These are phyloP conservation scores for Percopsis transmontana DNA, from an alignment of 2,113 vertebrate genomes.

Conservation along the genomic window DNA sequence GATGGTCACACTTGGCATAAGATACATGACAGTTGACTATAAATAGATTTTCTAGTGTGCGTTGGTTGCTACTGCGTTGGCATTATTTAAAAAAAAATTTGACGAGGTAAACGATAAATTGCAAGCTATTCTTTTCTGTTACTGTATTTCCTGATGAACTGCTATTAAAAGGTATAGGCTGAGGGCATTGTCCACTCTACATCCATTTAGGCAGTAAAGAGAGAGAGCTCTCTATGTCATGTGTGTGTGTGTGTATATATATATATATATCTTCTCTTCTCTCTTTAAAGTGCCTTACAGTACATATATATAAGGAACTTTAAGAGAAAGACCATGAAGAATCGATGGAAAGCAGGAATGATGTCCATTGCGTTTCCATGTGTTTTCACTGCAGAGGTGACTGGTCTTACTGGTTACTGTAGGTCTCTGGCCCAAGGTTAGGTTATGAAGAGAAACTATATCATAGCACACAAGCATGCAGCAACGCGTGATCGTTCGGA, in stretches of 20 bases:
- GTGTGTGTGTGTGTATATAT: too few species aligned
- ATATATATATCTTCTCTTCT: too few species aligned
- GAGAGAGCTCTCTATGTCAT: background rate
- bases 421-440: background rate
- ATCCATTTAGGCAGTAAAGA: background rate
- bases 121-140: too few species aligned
- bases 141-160: constrained; percentile 6
- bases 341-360: constrained; percentile 32
- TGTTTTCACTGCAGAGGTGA: background rate
- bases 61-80: too few species aligned
- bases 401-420: background rate
- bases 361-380: constrained; percentile 13
- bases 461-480: background rate
- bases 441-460: too few species aligned
- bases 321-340: constrained; percentile 2
- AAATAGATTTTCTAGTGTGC: too few species aligned
- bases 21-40: constrained; percentile 14
- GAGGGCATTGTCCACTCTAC: constrained; percentile 2
- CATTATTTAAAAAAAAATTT: too few species aligned
- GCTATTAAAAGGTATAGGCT: background rate
- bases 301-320: constrained; percentile 3
- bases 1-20: constrained; percentile 22
- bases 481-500: background rate
- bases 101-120: constrained; percentile 20
- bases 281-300: too few species aligned